Evolutionary conservation across 2,113 vertebrate species (phyloP).

Genomic region (Psilopogon haemacephalus): DNA sequence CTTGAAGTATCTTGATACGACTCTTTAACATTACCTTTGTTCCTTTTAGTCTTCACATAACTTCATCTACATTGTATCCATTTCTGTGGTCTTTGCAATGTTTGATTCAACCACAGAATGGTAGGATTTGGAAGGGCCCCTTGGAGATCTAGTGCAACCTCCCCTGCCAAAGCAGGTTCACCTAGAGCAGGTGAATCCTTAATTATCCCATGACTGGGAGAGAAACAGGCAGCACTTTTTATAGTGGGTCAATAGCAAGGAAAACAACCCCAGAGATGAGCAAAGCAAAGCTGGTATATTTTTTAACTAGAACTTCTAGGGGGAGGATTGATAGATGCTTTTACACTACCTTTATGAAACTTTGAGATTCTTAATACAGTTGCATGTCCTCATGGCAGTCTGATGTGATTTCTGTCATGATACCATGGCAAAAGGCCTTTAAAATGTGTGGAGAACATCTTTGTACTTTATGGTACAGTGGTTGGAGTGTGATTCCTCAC

Average conservation of each 20-base stretch:
- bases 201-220: neutral
- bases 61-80: neutral
- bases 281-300: neutral
- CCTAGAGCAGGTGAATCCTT: neutral
- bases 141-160: too few relatives aligned
- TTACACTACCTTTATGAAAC: neutral
- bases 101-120: neutral
- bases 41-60: neutral
- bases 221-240: neutral
- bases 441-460: neutral
- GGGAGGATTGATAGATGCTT: neutral
- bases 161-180: too few relatives aligned
- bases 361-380: neutral
- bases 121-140: too few relatives aligned
- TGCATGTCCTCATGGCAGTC: neutral
- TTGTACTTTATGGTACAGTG: neutral
- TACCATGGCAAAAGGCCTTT: neutral
- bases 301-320: neutral
- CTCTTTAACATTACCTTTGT: neutral
- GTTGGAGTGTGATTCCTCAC: neutral
- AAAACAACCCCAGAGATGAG: neutral
- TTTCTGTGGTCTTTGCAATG: neutral
- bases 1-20: neutral
- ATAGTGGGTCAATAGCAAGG: neutral
- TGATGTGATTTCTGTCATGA: neutral